Evolutionary conservation across 1,140 invertebrate genomes (phyloP), one percentile per base, ranked within the genome.

Genomic region (Andrena cerasifolii): DNA sequence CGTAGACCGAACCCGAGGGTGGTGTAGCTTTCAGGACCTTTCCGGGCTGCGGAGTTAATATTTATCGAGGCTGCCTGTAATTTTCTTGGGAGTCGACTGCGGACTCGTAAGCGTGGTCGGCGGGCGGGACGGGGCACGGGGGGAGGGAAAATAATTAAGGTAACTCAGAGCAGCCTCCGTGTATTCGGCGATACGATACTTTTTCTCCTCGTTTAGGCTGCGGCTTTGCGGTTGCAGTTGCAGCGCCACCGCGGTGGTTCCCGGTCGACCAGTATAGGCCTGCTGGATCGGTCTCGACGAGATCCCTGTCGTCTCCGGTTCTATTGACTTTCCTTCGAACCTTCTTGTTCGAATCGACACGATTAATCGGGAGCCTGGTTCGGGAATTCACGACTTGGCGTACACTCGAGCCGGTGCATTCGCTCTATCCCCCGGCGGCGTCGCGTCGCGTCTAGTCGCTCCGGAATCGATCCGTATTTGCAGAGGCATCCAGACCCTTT

Each of bases 51-150:
- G 79, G 71, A 85, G 82, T 84, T 85, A 85, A 85, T 85, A 85
- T 85, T 85, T 85, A 85, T 85, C 84, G 83, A 85, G 84, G 66
- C 75, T 68, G 78, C 61, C 78, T 80, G 83, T 85, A 85, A 85
- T 85, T 84, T 85, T 76, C 82, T 79, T 78, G 54, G 68, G 68
- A 73, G 58, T 16, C 45, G 51, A n/a, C 75, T 51, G 59, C 45
- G 58, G 47, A 53, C 16, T 36, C 26, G 26, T 51, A 31, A 12
- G 36, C 61, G 24, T 8, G 40, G 12, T 24, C 40, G 31, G 18
- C 53, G 7, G 31, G 18, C 53, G 7, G 33, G 28, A 67, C 21
- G 6, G 43, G n/a, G 26, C 51, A 18, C 14, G 49, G 53, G 72
- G 53, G 45, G 59, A 72, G 74, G 63, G 62, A 83, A 84, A 79